phyloP scores from a whole-genome alignment of 2,797 vertebrate genomes.

The Anguilla megastoma region DNA sequence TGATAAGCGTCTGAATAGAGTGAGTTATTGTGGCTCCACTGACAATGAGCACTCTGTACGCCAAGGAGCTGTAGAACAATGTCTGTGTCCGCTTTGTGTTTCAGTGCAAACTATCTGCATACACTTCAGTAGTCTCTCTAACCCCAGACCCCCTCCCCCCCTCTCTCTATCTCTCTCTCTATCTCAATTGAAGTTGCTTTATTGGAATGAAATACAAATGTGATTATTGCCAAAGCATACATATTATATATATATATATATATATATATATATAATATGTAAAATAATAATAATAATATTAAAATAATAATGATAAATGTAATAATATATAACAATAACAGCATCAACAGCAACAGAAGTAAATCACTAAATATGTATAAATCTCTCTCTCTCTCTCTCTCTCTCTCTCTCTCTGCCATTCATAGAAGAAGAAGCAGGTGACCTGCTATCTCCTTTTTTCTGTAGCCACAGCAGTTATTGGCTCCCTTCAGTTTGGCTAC shows the following conservation, averaged over 20 bases:
- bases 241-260: no score
- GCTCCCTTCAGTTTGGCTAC: slow-evolving; percentile 92
- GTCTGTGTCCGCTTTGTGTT: slow-evolving; percentile 60
- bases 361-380: no score
- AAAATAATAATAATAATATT: no score
- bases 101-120: slow-evolving; percentile 62
- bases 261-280: no score
- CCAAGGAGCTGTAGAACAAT: slow-evolving; percentile 49
- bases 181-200: neutral
- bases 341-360: no score
- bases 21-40: slow-evolving; percentile 63
- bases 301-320: no score
- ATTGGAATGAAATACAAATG: no score
- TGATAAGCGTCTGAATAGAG: slow-evolving; percentile 51
- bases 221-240: no score
- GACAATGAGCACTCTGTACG: slow-evolving; percentile 68
- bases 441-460: slow-evolving; percentile 78
- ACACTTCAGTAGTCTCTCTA: neutral
- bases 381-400: neutral
- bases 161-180: slow-evolving; percentile 26
- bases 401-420: slow-evolving; percentile 39
- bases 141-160: neutral
- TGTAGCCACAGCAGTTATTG: slow-evolving; percentile 79
- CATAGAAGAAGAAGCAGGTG: slow-evolving; percentile 71
- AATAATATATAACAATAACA: no score